Percentiles rank a stretch among this genome's conserved stretches.
Conservation (phyloP, 92 coral and sea anemone genomes). For the Micromussa lordhowensis region DNA sequence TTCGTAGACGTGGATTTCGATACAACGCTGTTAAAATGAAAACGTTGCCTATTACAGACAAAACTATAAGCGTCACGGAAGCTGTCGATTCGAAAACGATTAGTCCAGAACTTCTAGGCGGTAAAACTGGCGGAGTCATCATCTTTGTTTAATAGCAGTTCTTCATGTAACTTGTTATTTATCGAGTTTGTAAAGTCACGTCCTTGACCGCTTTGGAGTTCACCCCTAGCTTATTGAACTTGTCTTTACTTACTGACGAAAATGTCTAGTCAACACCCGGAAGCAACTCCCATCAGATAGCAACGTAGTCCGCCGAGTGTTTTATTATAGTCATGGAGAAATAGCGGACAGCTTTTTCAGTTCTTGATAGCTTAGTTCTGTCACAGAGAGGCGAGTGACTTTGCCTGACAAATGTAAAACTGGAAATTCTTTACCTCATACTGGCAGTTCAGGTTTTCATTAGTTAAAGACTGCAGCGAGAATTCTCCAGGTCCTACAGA, state of each 20-base stretch:
- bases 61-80: constrained; percentile 13
- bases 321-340: neutral
- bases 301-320: neutral
- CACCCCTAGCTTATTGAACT: neutral
- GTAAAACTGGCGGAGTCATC: neutral
- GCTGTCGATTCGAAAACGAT: constrained; percentile 21
- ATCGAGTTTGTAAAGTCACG: neutral
- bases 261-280: neutral
- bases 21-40: constrained; percentile 31
- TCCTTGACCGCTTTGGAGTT: neutral
- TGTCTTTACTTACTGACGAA: neutral
- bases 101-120: constrained; percentile 23
- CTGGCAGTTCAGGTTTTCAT: too few species aligned
- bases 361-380: neutral
- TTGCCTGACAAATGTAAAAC: neutral
- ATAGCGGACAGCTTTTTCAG: neutral
- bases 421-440: neutral
- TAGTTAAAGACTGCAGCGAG: neutral
- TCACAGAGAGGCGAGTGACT: neutral
- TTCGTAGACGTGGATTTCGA: constrained; percentile 43
- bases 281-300: neutral
- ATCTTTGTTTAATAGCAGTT: neutral
- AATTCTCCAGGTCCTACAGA: neutral
- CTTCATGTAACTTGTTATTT: neutral
- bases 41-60: constrained; percentile 35